Percentiles rank a stretch among this genome's conserved stretches.
phyloP scores from a whole-genome alignment of 2,888 invertebrate genomes.

The Lasioglossum oenotherae region DNA sequence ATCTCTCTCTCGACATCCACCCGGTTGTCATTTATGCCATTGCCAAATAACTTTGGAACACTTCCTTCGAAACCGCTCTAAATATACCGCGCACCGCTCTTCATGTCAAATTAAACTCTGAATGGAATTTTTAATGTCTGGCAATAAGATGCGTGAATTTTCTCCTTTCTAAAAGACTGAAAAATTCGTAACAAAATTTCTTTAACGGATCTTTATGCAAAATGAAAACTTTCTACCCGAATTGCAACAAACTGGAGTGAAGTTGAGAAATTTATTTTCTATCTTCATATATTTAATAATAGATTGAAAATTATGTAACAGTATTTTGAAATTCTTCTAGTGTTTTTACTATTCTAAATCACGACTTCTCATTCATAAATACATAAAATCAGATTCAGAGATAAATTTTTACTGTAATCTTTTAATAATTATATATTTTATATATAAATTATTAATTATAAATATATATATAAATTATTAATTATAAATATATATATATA shows the following conservation, averaged over 20 bases:
- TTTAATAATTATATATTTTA: too few species aligned
- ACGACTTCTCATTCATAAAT: not conserved
- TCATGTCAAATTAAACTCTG: not conserved
- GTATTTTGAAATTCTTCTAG: not conserved
- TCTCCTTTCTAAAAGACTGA: not conserved
- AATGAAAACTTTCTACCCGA: not conserved
- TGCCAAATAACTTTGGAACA: slow-evolving; percentile 2
- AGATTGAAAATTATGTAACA: not conserved
- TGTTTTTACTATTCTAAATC: not conserved
- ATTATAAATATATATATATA: too few species aligned
- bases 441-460: too few species aligned
- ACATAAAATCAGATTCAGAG: too few species aligned
- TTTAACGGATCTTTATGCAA: too few species aligned
- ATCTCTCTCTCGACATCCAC: not conserved
- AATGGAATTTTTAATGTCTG: not conserved
- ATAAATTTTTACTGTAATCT: too few species aligned
- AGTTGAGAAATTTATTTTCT: not conserved
- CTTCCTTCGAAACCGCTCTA: not conserved
- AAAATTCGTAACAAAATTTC: not conserved
- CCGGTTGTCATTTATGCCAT: slow-evolving; percentile 1
- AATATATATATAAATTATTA: too few species aligned
- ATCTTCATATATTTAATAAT: too few species aligned
- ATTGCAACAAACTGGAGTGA: not conserved
- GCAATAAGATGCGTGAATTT: not conserved
- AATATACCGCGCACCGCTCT: not conserved